A percentile compares a stretch with the other conserved stretches of the same genome.
Conservation (phyloP, 2,888 invertebrate genomes). For the Idaea aversata region DNA sequence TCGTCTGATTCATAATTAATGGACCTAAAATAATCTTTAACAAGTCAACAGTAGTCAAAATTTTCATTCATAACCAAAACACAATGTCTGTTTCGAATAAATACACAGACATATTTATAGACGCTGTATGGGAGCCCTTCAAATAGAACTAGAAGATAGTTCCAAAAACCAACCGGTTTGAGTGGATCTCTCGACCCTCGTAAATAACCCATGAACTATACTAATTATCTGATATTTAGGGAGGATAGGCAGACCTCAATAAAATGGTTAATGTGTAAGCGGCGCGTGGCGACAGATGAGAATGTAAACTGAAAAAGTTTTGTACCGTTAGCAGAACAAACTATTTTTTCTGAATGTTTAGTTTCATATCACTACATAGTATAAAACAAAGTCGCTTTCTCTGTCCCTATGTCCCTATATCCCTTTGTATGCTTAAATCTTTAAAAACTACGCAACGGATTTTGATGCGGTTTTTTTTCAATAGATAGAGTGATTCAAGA, state of each 20-base stretch:
- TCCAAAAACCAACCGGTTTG: constrained; percentile 36
- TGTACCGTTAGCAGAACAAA: constrained; percentile 46
- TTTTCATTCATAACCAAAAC: constrained; percentile 17
- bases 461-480: too few relatives aligned
- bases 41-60: constrained; percentile 18
- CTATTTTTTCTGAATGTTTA: neutral
- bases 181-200: constrained; percentile 33
- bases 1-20: too few relatives aligned
- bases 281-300: constrained; percentile 74
- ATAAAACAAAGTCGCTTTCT: too few relatives aligned
- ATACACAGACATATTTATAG: constrained; percentile 53
- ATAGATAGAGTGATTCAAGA: too few relatives aligned
- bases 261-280: constrained; percentile 51
- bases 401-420: too few relatives aligned
- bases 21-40: neutral
- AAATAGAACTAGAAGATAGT: constrained; percentile 60
- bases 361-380: too few relatives aligned
- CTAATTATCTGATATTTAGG: constrained; percentile 10
- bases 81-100: constrained; percentile 31
- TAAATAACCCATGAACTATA: constrained; percentile 14
- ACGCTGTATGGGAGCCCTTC: constrained; percentile 52
- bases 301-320: constrained; percentile 65
- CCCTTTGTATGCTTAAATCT: too few relatives aligned
- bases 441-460: too few relatives aligned
- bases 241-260: constrained; percentile 39